These are phyloP conservation scores for Enteromius thamalakanensis DNA, from an alignment of 2,797 vertebrate species.

Conservation along the genomic window DNA sequence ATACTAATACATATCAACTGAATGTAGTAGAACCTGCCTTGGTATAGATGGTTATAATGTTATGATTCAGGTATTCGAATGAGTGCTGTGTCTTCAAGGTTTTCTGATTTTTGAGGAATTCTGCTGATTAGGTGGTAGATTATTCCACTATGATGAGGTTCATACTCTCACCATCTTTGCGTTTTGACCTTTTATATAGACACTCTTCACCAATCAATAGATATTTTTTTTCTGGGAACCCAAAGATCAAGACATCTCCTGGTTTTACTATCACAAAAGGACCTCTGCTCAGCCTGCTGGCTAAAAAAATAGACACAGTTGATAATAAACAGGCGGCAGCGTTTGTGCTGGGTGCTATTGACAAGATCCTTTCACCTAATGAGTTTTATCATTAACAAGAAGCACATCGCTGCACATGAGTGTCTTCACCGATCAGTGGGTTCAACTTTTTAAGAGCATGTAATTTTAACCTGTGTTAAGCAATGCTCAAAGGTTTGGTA, in stretches of 20 bases:
- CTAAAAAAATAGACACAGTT: slow-evolving; percentile 47
- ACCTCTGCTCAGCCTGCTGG: background rate
- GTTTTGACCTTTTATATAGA: slow-evolving; percentile 12
- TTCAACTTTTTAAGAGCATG: slow-evolving; percentile 56
- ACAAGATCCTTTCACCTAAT: slow-evolving; percentile 66
- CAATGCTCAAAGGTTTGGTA: slow-evolving; percentile 60
- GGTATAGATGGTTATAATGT: background rate
- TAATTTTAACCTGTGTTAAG: slow-evolving; percentile 51
- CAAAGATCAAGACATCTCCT: slow-evolving; percentile 19
- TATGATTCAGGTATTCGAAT: background rate
- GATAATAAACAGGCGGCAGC: slow-evolving; percentile 69
- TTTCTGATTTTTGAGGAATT: background rate
- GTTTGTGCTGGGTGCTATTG: slow-evolving; percentile 59
- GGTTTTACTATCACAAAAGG: slow-evolving; percentile 30
- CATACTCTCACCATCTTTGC: slow-evolving; percentile 11
- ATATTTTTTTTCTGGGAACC: background rate
- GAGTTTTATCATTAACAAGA: slow-evolving; percentile 73
- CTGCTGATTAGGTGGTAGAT: background rate
- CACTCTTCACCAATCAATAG: background rate
- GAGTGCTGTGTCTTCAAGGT: background rate
- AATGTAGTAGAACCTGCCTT: background rate
- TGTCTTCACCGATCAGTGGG: slow-evolving; percentile 43
- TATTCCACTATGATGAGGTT: background rate
- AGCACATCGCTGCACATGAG: slow-evolving; percentile 52
- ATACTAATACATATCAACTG: background rate